Conservation (phyloP, 2,888 invertebrate species). For the Acrobeloides nanus region DNA sequence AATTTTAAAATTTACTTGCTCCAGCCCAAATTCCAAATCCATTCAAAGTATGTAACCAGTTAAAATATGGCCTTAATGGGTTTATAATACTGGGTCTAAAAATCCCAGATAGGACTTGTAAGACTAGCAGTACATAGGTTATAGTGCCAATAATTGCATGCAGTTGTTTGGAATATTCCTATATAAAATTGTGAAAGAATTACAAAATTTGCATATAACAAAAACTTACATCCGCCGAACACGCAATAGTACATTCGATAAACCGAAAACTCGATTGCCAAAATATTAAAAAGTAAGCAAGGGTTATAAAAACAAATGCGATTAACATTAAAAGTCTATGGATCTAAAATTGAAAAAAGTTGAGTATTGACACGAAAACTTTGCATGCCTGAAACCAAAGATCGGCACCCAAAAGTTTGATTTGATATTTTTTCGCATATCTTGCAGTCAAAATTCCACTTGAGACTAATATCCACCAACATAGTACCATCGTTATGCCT, state of each 20-base stretch:
- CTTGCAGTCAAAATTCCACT: slow-evolving; percentile 3
- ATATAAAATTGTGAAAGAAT: background rate
- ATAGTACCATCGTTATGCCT: background rate
- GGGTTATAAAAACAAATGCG: background rate
- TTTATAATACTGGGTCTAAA: background rate
- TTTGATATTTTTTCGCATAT: slow-evolving; percentile 1
- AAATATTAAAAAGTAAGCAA: background rate
- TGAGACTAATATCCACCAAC: slow-evolving; percentile 1
- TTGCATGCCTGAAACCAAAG: slow-evolving; percentile 6
- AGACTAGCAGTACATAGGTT: background rate
- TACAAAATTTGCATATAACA: background rate
- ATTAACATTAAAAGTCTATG: slow-evolving; percentile 1
- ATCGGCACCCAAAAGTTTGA: background rate
- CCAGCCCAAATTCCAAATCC: background rate
- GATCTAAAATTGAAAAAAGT: background rate
- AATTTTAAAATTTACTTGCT: background rate
- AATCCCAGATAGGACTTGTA: slow-evolving; percentile 1
- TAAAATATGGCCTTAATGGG: background rate
- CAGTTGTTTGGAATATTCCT: slow-evolving; percentile 6
- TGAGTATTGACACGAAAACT: background rate
- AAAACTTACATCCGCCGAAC: background rate
- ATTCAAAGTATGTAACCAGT: slow-evolving; percentile 1
- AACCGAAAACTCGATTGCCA: background rate
- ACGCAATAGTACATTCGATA: background rate
- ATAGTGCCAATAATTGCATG: slow-evolving; percentile 1